Evolutionary conservation across 2,888 invertebrate species (phyloP), one percentile per base, ranked within the genome.

Genomic region (Calephelis perditalis): DNA sequence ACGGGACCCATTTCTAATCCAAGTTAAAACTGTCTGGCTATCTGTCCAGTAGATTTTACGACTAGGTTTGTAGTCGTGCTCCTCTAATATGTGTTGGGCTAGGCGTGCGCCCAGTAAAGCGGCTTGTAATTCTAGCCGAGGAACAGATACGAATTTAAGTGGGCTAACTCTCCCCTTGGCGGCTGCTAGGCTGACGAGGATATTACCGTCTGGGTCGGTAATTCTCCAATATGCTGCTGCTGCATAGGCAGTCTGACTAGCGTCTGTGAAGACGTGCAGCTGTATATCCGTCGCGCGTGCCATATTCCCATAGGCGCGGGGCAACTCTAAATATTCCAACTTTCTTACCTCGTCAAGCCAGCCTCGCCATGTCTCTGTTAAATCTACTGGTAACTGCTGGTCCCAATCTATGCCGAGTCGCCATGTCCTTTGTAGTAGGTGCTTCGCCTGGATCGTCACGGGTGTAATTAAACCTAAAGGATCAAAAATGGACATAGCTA

Each of bases 371-470:
- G 26, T 49, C 49, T 49, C 26, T 26, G 15, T 26, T 5, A 47
- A 10, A 26, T 26, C 26, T 2, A 5, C 49, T 26, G 49, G 49
- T 49, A 26, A 26, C 11, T 12, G 58, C 10, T 63, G 60, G 26
- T 64, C 58, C 64, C 64, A 64, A 1, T 37, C 43, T 35, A 56
- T 26, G 4, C 56, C 58, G 26, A 11, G 49, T n/a, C 62, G 26
- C 64, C 64, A 64, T 8, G 56, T 45, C 4, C 45, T 7, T 36
- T 64, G 64, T 8, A 64, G 8, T 8, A 64, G 46, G 6, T 12
- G 46, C 43, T 64, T 64, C 5, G 54, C 62, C 1, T 54, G 57
- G 0, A 60, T 52, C 3, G 47, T n/a, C 1, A 62, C 12, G 1
- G 62, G 58, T 7, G 62, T 57, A 2, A 55, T 15, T 11, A 64